Base-by-base conservation (phyloP, 2,797 vertebrate genomes). In the Chrysolophus pictus region DNA sequence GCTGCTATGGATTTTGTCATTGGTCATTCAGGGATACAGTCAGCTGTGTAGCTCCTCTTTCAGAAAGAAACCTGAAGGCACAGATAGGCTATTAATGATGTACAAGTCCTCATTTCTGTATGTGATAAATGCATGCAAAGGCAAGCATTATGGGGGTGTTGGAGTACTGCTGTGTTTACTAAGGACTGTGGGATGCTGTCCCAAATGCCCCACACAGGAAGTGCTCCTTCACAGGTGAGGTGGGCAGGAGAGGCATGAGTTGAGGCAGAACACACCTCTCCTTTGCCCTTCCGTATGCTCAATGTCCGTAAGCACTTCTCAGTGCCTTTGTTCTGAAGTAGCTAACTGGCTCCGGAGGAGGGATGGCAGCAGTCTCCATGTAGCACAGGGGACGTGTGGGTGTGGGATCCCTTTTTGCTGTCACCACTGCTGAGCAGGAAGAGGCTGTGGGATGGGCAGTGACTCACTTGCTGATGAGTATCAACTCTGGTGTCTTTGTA, bases 401-500 rank as follows among this genome's bases (percentile, higher is more conserved):
- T 19, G 0, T 80, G 60, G 58, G 41, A 56, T 72, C 87, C 58
- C 17, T 10, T 74, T 64, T n/a, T 1, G 0, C 64, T 29, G 49
- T 89, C 85, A 81, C 77, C 76, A 35, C 92, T 47, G 76, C 58
- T 28, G 33, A 3, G 0, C 65, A 72, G 92, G 83, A 84, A 67
- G 92, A 63, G 83, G 11, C 77, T 3, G 75, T 89, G 93, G 94
- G 77, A 74, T 46, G 69, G 63, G 70, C 63, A 62, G 33, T 94
- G 96, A 96, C 85, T 96, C 96, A 96, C 58, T 85, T 33, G 77
- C 65, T 91, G 84, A 68, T 65, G 70, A 78, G 76, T 23, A 88
- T 73, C 8, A 87, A 82, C 59, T 70, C 8, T 2, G 80, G 59
- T 42, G 0, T 6, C 8, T 92, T 91, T 81, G 28, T 63, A 71